Evolutionary conservation across 92 coral and sea anemone species (phyloP), one percentile per base, ranked within the genome.

Genomic region (Nematostella vectensis): DNA sequence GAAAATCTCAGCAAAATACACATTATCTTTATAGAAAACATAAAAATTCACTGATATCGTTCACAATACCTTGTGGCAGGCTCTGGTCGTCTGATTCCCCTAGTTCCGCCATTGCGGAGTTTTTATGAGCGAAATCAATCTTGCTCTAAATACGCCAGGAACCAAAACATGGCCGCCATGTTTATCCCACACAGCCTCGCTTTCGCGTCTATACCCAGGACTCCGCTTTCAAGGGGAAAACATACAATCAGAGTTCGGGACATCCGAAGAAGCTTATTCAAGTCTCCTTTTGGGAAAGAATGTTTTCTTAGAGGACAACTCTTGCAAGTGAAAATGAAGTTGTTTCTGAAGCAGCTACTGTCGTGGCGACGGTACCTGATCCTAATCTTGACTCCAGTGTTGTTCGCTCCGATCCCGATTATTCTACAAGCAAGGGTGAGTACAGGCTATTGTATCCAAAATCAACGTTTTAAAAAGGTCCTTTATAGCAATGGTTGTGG

Each of bases 161-260:
- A 71, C 49, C 47, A 29, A 61, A 39, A 60, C 48, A 39, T 73
- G 77, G 78, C 70, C 83, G 88, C 94, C 88, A 85, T 85, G 58
- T 85, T 75, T 50, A 58, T 50, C 74, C 55, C 64, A 13, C 20
- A 19, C 23, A 21, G 75, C 93, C 94, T 83, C 94, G 82, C 27
- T 74, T 65, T 31, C 61, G 72, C 9, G 71, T 50, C 31, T 24
- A 26, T 36, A 13, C 29, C 15, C 67, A 47, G 73, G 31, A 28
- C 64, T 50, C 0, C 54, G 45, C 56, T 24, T 11, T 33, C 26
- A 44, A 45, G 38, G 18, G 16, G 40, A 33, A 6, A n/a, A n/a
- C n/a, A n/a, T n/a, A n/a, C n/a, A n/a, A n/a, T n/a, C n/a, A n/a
- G n/a, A n/a, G n/a, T n/a, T n/a, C n/a, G n/a, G n/a, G n/a, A n/a